Base-by-base conservation (phyloP, 2,888 invertebrate genomes). In the Mimas tiliae region DNA sequence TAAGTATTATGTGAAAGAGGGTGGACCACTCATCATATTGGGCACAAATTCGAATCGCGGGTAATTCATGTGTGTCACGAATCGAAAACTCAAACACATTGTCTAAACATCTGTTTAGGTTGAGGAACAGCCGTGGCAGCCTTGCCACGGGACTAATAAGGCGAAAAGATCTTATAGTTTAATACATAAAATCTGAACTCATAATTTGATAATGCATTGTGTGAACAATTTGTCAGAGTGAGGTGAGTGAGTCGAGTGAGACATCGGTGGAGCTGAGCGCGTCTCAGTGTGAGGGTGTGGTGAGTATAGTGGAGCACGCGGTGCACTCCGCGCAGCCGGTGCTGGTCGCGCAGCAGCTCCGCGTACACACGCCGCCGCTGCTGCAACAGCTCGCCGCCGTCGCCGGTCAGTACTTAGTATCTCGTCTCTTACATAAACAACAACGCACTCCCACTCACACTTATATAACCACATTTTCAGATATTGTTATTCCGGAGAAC, bases 251-350 rank as follows among this genome's bases (percentile, higher is more conserved):
- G n/a, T n/a, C n/a, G n/a, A n/a, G 0, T 27, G n/a, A 14, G 52
- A 9, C 8, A 7, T 38, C 38, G 14, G 14, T n/a, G 50, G 50
- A n/a, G 50, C 50, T 27, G 52, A 33, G 42, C 21, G 58, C 19
- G 58, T 58, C 19, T 16, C 19, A 42, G 58, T 21, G 38, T 3
- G 12, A 11, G 12, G 58, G 58, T 9, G 58, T 14, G 8, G 27
- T 70, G 12, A 74, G 70, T 11, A 74, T 67, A 7, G 45, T 69
- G 33, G 78, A 78, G 64, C 69, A 69, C 4, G 75, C 74, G 1
- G 66, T 77, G 21, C 68, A 71, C 9, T 69, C 72, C 14, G 52
- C 55, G 12, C 68, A 70, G 12, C 55, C 67, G 9, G 65, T 70
- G 34, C 45, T 76, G 9, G 50, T 74, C 2, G 71, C 70, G 11